Conservation (phyloP, 2,797 vertebrate genomes). For the Syngnathus acus region DNA sequence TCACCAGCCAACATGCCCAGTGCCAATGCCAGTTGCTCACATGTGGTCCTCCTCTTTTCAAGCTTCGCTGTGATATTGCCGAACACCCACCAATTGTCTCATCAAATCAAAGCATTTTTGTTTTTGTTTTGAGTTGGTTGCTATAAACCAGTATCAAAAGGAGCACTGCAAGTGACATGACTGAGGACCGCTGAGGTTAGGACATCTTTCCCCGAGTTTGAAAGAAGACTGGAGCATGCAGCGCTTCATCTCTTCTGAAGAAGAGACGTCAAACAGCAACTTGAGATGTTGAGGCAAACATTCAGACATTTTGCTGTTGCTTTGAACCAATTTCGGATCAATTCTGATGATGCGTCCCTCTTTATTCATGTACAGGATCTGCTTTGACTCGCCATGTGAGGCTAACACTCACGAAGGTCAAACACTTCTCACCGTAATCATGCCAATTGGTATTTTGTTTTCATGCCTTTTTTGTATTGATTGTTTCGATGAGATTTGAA, state of each 20-base stretch:
- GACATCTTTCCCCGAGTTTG: slow-evolving; percentile 1
- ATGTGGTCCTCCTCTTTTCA: slow-evolving; percentile 25
- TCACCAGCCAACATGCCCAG: slow-evolving; percentile 44
- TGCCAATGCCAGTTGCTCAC: slow-evolving; percentile 37
- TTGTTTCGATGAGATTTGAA: not conserved
- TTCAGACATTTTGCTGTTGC: slow-evolving; percentile 14
- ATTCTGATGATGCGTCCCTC: slow-evolving; percentile 2
- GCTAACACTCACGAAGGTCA: not conserved
- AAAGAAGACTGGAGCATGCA: slow-evolving; percentile 28
- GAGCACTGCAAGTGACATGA: slow-evolving; percentile 24
- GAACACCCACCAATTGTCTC: not conserved
- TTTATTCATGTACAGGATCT: slow-evolving; percentile 1
- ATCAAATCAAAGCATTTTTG: not conserved
- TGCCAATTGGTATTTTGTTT: slow-evolving; percentile 34
- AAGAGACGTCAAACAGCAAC: slow-evolving; percentile 23
- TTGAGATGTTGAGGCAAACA: slow-evolving; percentile 10
- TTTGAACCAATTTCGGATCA: slow-evolving; percentile 14
- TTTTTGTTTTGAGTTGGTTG: slow-evolving; percentile 1
- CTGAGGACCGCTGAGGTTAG: slow-evolving; percentile 24
- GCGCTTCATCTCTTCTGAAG: slow-evolving; percentile 11
- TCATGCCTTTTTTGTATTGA: slow-evolving; percentile 55
- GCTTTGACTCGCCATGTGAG: not conserved
- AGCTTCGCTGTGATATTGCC: not conserved
- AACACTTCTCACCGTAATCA: slow-evolving; percentile 5
- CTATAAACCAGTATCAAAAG: slow-evolving; percentile 8